These are phyloP conservation scores for Sinohyriopsis cumingii DNA, from an alignment of 2,888 invertebrate species.

Conservation along the genomic window DNA sequence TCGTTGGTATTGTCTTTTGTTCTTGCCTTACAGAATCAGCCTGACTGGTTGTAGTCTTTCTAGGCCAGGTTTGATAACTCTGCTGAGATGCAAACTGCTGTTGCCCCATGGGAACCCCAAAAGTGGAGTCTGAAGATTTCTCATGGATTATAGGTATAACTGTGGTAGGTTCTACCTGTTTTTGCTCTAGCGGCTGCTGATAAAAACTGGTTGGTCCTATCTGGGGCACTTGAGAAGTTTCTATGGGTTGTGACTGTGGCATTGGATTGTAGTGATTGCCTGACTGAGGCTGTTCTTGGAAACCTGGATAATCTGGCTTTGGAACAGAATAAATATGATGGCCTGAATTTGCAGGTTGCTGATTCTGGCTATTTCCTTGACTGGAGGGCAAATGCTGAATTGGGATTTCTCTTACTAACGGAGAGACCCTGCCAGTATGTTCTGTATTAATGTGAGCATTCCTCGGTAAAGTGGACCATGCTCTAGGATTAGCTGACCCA, in stretches of 20 bases:
- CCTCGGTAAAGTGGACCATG: too few relatives aligned
- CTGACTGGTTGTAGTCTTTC: constrained; percentile 19
- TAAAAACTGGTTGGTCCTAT: constrained; percentile 5
- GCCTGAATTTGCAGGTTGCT: background rate
- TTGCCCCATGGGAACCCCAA: constrained; percentile 9
- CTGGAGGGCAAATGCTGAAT: constrained; percentile 45
- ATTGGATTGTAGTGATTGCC: constrained; percentile 7
- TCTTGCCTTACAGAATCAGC: background rate
- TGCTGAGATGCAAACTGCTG: background rate
- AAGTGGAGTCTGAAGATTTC: constrained; percentile 9
- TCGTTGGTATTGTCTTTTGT: background rate
- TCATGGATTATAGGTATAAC: constrained; percentile 41
- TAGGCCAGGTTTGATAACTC: constrained; percentile 26
- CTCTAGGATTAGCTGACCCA: background rate
- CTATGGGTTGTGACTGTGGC: constrained; percentile 19
- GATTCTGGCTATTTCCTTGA: constrained; percentile 3
- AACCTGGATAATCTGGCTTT: constrained; percentile 3
- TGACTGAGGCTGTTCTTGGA: constrained; percentile 10
- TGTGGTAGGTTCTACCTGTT: constrained; percentile 25
- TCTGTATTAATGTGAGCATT: too few relatives aligned
- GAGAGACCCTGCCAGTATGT: constrained; percentile 7
- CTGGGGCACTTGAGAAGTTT: constrained; percentile 6
- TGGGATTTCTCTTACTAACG: constrained; percentile 51
- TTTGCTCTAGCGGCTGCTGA: constrained; percentile 18
- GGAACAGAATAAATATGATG: background rate